phyloP scores from a whole-genome alignment of 1,140 invertebrate species.

The Meloidogyne hapla region DNA sequence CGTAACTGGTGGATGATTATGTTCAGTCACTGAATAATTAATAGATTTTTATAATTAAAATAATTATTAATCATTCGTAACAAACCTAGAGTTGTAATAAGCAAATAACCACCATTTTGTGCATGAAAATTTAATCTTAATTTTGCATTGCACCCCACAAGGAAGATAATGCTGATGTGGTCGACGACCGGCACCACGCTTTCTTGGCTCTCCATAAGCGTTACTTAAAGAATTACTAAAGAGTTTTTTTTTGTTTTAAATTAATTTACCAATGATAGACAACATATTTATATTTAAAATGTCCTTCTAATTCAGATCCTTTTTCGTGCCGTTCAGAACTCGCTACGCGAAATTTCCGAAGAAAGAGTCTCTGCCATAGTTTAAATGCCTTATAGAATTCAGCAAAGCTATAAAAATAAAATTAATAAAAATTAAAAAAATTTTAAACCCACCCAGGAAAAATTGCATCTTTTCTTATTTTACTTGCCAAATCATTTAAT shows the following conservation, averaged over 20 bases:
- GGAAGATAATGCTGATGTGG: conserved; percentile 61
- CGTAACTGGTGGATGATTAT: background rate
- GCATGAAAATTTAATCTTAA: conserved; percentile 52
- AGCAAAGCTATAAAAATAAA: conserved; percentile 26
- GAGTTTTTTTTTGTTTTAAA: too few species aligned
- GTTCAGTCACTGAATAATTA: background rate
- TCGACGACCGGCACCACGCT: conserved; percentile 56
- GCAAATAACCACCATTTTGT: conserved; percentile 26
- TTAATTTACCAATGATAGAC: conserved; percentile 55
- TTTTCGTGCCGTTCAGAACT: conserved; percentile 47
- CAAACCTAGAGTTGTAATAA: conserved; percentile 43
- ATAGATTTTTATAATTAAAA: too few species aligned
- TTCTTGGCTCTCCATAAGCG: conserved; percentile 53
- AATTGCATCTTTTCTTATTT: background rate
- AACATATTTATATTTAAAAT: conserved; percentile 56
- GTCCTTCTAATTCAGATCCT: conserved; percentile 25
- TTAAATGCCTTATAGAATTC: conserved; percentile 53
- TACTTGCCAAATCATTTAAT: background rate
- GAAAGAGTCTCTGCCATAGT: conserved; percentile 46
- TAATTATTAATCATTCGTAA: too few species aligned
- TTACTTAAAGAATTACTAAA: background rate
- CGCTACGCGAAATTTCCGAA: conserved; percentile 55
- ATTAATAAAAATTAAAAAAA: background rate
- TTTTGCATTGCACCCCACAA: conserved; percentile 55
- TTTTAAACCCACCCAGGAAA: too few species aligned